Base-by-base conservation (phyloP, 1,140 invertebrate genomes). In the Bombus vancouverensis region DNA sequence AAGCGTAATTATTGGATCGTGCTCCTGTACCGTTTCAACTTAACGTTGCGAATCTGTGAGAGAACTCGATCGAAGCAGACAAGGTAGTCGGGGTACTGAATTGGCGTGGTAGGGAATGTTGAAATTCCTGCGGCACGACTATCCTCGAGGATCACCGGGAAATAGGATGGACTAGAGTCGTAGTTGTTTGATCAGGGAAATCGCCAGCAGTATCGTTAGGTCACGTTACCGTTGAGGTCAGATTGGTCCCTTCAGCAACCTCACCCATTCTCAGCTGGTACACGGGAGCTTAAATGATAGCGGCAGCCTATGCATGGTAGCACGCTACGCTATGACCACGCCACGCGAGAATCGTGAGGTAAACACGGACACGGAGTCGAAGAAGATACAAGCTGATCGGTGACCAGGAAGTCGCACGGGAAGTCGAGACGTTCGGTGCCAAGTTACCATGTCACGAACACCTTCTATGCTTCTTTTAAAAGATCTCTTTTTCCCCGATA, bases 171-270 rank as follows among this genome's bases (percentile, higher is more conserved):
- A 22, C 28, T 22, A 0, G 39, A 80, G 85, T 88, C 72, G 87
- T 77, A 83, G 83, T 37, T 47, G 25, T 79, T 89, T 22, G 87
- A 89, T 86, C 83, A 62, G 75, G 47, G 32, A 75, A 68, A 89
- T 89, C 83, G 75, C 62, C 62, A 22, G 73, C 44, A 22, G 76
- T 81, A 89, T 81, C 88, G 65, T 77, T 62, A 37, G 91, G 90
- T 91, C 90, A 91, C 86, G 90, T 90, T 91, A 91, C 91, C 90
- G 91, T 91, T 91, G 82, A 83, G 90, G 90, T 91, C 87, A 86
- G 82, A 86, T 88, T 76, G 86, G 73, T 85, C 85, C 78, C 90
- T 89, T 89, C 68, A 81, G 90, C 89, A 90, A 88, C 91, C 91
- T 92, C 86, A 80, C 87, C 83, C 88, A 86, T 83, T 83, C 74